Base-by-base conservation (phyloP, 2,888 invertebrate genomes). In the Ellobium chinense region DNA sequence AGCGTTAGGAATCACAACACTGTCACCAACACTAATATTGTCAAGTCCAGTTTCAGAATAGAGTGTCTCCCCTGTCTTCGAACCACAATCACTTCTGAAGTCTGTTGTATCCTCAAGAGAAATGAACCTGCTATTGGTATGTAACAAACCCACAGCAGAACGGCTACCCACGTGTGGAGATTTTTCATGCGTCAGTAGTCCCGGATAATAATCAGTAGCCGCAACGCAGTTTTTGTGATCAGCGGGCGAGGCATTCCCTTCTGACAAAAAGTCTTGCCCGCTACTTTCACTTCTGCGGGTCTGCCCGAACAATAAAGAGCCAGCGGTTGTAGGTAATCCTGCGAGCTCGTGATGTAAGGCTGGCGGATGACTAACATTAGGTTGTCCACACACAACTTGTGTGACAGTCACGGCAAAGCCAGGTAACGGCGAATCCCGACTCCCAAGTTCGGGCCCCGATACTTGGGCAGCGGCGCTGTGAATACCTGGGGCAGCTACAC, bases 81-180 rank as follows among this genome's bases (percentile, higher is more conserved):
- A 56, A 24, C 0, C 14, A 21, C 7, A 2, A 4, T 58, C 37
- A 36, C 72, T 34, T 58, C 56, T 58, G 36, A 72, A 72, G 9
- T 27, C 36, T 27, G 72, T 72, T 2, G 58, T 37, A 72, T 60
- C 58, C 60, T 72, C 72, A n/a, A 36, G 36, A 37, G 18, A 58
- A 36, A 12, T 12, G 60, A 60, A 36, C 24, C 27, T 58, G 14
- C 18, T 36, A 9, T 37, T 3, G 56, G 60, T 60, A n/a, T n/a
- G n/a, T n/a, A n/a, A n/a, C n/a, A 72, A 34, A 14, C 4, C 12
- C 21, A n/a, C 46, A 12, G 46, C 18, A 46, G 46, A 12, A 7
- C 27, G 34, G 5, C 21, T 58, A 1, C 27, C 24, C 18, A 31
- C 24, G n/a, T 56, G 31, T 9, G 24, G 70, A 24, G 36, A 58